Conservation (phyloP, 2,888 invertebrate genomes). For the Drosophila dives region DNA sequence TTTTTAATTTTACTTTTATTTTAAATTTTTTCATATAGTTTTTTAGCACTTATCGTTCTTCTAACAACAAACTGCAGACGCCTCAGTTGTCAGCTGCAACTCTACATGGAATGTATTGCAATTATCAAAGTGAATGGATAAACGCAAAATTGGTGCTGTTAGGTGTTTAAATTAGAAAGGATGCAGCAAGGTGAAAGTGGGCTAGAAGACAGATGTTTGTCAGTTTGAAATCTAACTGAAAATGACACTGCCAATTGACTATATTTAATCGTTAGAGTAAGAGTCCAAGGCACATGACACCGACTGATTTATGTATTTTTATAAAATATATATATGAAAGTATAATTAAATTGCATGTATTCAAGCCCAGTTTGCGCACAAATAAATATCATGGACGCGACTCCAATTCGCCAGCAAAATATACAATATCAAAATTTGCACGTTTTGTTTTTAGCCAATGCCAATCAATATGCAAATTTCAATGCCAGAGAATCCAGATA, state of each 20-base stretch:
- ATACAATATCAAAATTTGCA: conserved; percentile 35
- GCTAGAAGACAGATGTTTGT: conserved; percentile 31
- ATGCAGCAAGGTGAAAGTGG: conserved; percentile 57
- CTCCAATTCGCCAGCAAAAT: not conserved
- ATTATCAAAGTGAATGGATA: conserved; percentile 67
- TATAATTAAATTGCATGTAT: conserved; percentile 13
- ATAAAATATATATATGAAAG: not conserved
- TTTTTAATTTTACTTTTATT: not conserved
- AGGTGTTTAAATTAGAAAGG: conserved; percentile 75
- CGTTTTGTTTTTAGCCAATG: conserved; percentile 44
- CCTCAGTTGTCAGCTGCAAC: conserved; percentile 20
- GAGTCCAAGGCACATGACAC: conserved; percentile 2
- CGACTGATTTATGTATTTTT: not conserved
- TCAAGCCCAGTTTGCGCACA: not conserved
- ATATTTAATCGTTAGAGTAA: not conserved
- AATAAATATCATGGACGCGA: conserved; percentile 15
- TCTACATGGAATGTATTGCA: conserved; percentile 27
- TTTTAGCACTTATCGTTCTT: not conserved
- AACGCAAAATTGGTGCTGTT: conserved; percentile 35
- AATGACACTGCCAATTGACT: conserved; percentile 14
- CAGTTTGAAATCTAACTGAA: conserved; percentile 21
- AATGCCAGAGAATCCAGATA: conserved; percentile 60
- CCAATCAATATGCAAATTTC: conserved; percentile 70
- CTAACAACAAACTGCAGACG: conserved; percentile 2
- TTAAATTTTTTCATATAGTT: not conserved